Percentiles rank a stretch among this genome's conserved stretches.
phyloP scores from a whole-genome alignment of 1,140 invertebrate species.

The Drosophila malerkotliana region DNA sequence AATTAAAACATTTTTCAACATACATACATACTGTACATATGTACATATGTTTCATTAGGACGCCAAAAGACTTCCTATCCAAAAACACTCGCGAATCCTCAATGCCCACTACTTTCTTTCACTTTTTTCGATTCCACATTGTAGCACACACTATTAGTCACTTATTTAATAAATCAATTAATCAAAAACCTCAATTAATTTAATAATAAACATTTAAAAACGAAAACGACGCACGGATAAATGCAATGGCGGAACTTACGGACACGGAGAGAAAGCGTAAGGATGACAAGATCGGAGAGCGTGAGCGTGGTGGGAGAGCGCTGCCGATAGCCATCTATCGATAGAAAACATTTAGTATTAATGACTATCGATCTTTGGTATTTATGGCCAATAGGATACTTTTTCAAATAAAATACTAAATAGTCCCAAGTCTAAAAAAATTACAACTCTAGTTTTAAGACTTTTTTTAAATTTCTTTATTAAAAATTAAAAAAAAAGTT shows the following conservation, averaged over 20 bases:
- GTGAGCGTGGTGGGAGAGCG: not conserved
- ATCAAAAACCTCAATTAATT: not conserved
- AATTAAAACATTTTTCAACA: too few species aligned
- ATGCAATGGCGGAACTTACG: not conserved
- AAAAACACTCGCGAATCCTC: not conserved
- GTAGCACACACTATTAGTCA: not conserved
- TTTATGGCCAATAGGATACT: not conserved
- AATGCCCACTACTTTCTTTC: not conserved
- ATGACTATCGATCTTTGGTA: not conserved
- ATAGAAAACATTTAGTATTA: not conserved
- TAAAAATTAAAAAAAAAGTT: constrained; percentile 19
- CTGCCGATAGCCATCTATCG: not conserved
- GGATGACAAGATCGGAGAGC: not conserved
- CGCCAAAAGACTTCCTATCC: not conserved
- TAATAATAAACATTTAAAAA: not conserved
- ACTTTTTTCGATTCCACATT: not conserved
- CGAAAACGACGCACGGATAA: not conserved
- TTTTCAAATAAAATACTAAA: not conserved
- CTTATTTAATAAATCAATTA: too few species aligned
- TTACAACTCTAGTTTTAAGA: not conserved
- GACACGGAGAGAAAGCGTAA: not conserved
- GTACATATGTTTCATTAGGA: too few species aligned
- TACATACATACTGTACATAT: too few species aligned
- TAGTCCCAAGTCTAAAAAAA: too few species aligned
- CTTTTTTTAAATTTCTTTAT: not conserved